These are phyloP conservation scores for Pteropus rufus DNA, from an alignment of 2,797 vertebrate species.

Conservation along the genomic window DNA sequence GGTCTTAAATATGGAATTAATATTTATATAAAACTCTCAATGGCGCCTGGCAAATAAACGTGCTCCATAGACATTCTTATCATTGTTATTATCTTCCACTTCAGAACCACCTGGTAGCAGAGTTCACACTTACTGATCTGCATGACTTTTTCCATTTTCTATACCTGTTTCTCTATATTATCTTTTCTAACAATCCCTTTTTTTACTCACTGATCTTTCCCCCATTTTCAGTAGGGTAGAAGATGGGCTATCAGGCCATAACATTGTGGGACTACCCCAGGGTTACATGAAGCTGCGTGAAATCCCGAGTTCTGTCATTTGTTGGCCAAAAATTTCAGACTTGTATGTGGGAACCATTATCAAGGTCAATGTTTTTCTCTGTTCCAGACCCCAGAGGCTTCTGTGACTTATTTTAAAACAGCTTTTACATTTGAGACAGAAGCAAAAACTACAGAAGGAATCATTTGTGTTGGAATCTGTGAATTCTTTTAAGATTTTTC, in stretches of 20 bases:
- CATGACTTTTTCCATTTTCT: not conserved
- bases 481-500: not conserved
- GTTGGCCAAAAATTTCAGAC: not conserved
- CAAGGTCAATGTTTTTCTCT: not conserved
- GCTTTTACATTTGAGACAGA: not conserved
- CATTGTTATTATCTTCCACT: not conserved
- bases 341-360: not conserved
- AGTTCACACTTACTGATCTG: not conserved
- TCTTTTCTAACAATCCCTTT: not conserved
- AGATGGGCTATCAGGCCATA: not conserved
- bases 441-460: not conserved
- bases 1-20: not conserved
- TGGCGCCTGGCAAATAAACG: not conserved
- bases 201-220: not conserved
- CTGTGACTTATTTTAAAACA: not conserved
- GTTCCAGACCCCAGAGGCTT: not conserved
- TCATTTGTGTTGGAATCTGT: not conserved
- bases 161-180: not conserved
- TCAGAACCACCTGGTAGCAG: not conserved
- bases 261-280: no score
- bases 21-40: not conserved
- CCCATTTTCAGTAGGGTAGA: not conserved
- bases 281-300: not conserved
- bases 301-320: not conserved
- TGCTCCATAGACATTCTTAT: not conserved